These are phyloP conservation scores for Lipophrys pholis DNA, from an alignment of 2,113 vertebrate species.

Conservation along the genomic window DNA sequence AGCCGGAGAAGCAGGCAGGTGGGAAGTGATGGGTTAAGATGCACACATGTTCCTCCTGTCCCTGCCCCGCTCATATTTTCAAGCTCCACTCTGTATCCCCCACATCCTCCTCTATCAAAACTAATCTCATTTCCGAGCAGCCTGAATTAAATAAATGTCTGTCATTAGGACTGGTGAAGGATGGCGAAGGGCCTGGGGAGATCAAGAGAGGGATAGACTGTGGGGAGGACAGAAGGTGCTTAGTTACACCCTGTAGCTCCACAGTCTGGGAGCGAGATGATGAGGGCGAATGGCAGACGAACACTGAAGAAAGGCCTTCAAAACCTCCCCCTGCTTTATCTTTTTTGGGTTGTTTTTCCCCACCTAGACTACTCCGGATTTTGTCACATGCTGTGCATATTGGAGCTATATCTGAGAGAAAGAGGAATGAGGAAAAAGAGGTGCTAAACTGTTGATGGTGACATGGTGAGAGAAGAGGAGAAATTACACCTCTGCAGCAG, in stretches of 20 bases:
- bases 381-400: not conserved
- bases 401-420: constrained; percentile 9
- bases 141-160: constrained; percentile 74
- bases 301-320: constrained; percentile 2
- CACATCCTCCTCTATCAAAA: constrained; percentile 34
- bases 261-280: constrained; percentile 20
- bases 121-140: constrained; percentile 70
- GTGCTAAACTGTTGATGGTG: constrained; percentile 23
- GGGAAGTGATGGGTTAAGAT: constrained; percentile 14
- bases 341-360: not conserved
- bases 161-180: constrained; percentile 71
- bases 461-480: constrained; percentile 1
- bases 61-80: constrained; percentile 19
- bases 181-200: constrained; percentile 47
- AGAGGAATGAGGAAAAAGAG: not conserved
- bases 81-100: constrained; percentile 24
- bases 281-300: constrained; percentile 5
- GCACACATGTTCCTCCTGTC: not conserved
- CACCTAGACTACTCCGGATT: not conserved
- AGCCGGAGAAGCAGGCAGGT: constrained; percentile 19
- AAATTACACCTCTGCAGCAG: constrained; percentile 35
- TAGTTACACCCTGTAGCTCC: constrained; percentile 45
- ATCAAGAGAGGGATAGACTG: constrained; percentile 34
- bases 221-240: constrained; percentile 48
- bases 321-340: not conserved